Conservation (phyloP, 1,140 invertebrate species). For the Drosophila malerkotliana region DNA sequence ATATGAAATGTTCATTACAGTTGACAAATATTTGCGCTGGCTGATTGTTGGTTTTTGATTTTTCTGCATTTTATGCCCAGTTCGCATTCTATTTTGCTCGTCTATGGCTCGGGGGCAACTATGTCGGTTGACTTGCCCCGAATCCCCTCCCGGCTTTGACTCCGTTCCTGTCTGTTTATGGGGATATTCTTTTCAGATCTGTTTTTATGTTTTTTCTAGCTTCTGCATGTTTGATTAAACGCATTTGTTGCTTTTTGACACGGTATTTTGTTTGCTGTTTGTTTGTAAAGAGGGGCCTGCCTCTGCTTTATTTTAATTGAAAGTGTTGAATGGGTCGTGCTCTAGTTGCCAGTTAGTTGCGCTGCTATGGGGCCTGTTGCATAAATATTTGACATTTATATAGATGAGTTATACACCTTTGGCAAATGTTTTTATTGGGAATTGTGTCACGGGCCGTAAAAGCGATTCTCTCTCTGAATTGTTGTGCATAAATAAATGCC, state of each 20-base stretch:
- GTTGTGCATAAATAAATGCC: no score
- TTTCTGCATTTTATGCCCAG: conserved; percentile 66
- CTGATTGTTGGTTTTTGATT: conserved; percentile 64
- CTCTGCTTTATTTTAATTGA: conserved; percentile 59
- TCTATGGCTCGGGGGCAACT: conserved; percentile 30
- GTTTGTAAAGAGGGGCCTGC: conserved; percentile 12
- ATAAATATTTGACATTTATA: conserved; percentile 31
- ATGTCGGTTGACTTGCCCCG: conserved; percentile 33
- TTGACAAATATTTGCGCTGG: conserved; percentile 78
- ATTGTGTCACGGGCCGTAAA: neutral
- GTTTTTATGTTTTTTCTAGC: conserved; percentile 25
- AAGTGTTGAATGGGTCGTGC: conserved; percentile 39
- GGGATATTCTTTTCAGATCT: conserved; percentile 8
- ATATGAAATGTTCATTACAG: conserved; percentile 83
- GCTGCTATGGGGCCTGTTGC: conserved; percentile 3
- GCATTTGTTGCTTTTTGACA: conserved; percentile 79
- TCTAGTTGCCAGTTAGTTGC: conserved; percentile 32
- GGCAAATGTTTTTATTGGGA: neutral
- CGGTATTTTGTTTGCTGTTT: conserved; percentile 49
- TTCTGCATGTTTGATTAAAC: conserved; percentile 77
- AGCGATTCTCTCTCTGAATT: no score
- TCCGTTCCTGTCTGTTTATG: conserved; percentile 9
- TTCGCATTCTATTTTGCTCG: conserved; percentile 43
- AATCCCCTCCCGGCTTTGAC: conserved; percentile 33
- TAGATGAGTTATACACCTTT: conserved; percentile 5